Base-by-base conservation (phyloP, 2,888 invertebrate genomes). In the Drosophila putrida region DNA sequence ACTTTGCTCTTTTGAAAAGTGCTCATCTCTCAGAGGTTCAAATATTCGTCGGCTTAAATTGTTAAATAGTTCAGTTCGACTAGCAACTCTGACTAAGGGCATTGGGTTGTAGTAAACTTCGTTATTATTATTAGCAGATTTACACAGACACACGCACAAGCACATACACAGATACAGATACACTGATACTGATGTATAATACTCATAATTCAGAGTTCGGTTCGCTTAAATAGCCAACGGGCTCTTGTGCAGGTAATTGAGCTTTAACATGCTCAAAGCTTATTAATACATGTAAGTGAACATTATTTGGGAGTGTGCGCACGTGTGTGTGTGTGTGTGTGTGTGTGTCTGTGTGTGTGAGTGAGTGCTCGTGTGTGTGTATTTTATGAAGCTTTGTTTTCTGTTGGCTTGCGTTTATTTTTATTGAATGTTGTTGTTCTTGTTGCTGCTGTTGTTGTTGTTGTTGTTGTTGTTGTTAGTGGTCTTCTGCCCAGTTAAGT, bases 221-320 rank as follows among this genome's bases (percentile, higher is more conserved):
- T 43, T 62, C 62, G 27, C 70, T 57, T 68, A 53, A 74, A 75
- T 80, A 63, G 67, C 78, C 71, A 71, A 74, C 50, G 73, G 73
- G 66, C 61, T 35, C 60, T 64, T 68, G 60, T 58, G 49, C 75
- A 77, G 71, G 68, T 87, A 81, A 87, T 88, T 77, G 82, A 84
- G 79, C 75, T 65, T 68, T 75, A 78, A 72, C 85, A 82, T 82
- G 77, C 80, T 65, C 67, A 82, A 82, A 74, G 75, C 78, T 82
- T 82, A 82, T 85, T 80, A 85, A 78, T 76, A 75, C 64, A 64
- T 71, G 64, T 62, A 71, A 49, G 43, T 61, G 53, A 25, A 20
- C 13, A 46, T 31, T 47, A 60, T 54, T 20, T 50, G 63, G 33
- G 59, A 46, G 46, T 63, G 39, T 53, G 28, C 33, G 33, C 53